These are phyloP conservation scores for Polydrusus tereticollis DNA, from an alignment of 2,888 invertebrate genomes.

Conservation along the genomic window DNA sequence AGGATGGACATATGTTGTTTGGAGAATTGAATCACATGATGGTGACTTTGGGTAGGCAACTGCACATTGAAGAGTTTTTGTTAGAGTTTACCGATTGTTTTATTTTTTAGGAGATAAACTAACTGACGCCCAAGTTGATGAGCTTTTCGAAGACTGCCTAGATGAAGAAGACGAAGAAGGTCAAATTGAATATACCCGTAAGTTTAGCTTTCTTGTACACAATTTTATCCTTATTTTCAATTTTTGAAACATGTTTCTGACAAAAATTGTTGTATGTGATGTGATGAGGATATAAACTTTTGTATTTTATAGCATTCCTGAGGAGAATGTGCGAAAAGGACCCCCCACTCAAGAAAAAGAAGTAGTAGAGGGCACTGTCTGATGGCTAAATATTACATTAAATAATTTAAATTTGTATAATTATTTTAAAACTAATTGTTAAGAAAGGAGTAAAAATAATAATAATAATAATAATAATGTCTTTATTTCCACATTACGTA, in stretches of 20 bases:
- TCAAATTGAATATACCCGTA: slow-evolving; percentile 92
- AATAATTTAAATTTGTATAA: not conserved
- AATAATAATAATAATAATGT: too few relatives aligned
- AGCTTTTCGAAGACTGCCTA: slow-evolving; percentile 87
- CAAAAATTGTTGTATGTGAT: too few relatives aligned
- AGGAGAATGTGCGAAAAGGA: slow-evolving; percentile 83
- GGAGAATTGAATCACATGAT: slow-evolving; percentile 97
- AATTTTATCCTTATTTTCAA: too few relatives aligned
- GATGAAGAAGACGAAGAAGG: slow-evolving; percentile 94
- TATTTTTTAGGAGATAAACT: slow-evolving; percentile 82
- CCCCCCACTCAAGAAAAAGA: slow-evolving; percentile 59
- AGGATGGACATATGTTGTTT: slow-evolving; percentile 94
- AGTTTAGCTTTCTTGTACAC: slow-evolving; percentile 72
- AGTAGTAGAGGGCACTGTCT: slow-evolving; percentile 47
- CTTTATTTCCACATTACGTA: too few relatives aligned
- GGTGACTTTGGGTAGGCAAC: slow-evolving; percentile 82
- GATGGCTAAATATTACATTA: not conserved
- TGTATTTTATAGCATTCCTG: slow-evolving; percentile 80
- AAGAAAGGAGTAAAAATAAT: not conserved
- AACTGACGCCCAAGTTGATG: slow-evolving; percentile 81
- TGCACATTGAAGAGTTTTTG: slow-evolving; percentile 11
- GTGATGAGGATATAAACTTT: too few relatives aligned
- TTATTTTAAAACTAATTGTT: not conserved
- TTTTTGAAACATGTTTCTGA: too few relatives aligned
- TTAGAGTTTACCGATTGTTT: too few relatives aligned